Base-by-base conservation (phyloP, 2,888 invertebrate species). In the Agrochola macilenta region DNA sequence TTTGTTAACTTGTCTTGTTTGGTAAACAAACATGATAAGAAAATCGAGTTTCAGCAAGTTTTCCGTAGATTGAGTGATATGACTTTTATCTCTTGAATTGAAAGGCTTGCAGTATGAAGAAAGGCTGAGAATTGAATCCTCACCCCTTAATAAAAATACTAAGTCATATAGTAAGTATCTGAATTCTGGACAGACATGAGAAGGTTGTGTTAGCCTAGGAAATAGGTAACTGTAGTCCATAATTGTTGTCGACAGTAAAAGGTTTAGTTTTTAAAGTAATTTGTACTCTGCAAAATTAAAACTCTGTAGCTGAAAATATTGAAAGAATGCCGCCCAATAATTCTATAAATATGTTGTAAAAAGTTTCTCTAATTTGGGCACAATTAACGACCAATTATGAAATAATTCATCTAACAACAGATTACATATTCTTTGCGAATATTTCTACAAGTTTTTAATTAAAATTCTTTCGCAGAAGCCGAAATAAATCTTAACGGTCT, bases 371-470 rank as follows among this genome's bases (percentile, higher is more conserved):
- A 87, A 89, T 87, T 86, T 83, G 73, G 78, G 78, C 89, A 90
- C 90, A 92, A 90, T 93, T 90, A 91, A 90, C 89, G 90, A 92
- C 93, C 93, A 95, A 95, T 95, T 95, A 95, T 92, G 91, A 94
- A 95, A 93, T 94, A 94, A 95, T 95, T 95, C 92, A 82, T 86
- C 88, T 81, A 84, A 94, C 93, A 94, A 93, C 93, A 94, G 94
- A 95, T 95, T 94, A 95, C 94, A 95, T 95, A 94, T 94, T 94
- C 93, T 92, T 93, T 84, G 90, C 89, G 93, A 93, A 94, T 93
- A 93, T 92, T 94, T 93, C 89, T 91, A 90, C 89, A 95, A 95
- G 92, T 95, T 95, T 94, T 94, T 95, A 95, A 96, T 96, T 95
- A 94, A 95, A 95, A 95, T 95, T 95, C 93, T 95, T 95, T 92